These are phyloP conservation scores for Intellagama lesueurii DNA, from an alignment of 2,797 vertebrate species.

Conservation along the genomic window DNA sequence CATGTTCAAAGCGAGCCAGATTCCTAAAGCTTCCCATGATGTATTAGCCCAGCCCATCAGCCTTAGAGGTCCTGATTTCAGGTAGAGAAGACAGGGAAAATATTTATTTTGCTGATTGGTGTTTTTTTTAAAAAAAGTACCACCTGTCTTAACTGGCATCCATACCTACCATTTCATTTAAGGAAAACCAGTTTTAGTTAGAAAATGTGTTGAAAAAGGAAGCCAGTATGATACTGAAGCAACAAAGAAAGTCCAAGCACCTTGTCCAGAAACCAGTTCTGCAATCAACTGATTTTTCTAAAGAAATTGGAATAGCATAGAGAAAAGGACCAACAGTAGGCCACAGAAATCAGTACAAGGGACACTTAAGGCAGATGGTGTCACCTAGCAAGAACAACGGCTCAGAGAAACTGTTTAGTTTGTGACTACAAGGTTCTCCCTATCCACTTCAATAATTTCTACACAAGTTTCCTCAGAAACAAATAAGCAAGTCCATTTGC, in stretches of 20 bases:
- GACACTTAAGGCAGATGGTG: constrained; percentile 61
- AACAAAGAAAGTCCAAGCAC: constrained; percentile 65
- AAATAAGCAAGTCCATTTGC: constrained; percentile 35
- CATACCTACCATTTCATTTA: constrained; percentile 14
- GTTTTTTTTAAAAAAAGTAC: neutral
- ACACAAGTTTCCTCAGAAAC: constrained; percentile 44
- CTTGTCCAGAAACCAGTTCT: constrained; percentile 72
- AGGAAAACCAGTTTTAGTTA: constrained; percentile 6
- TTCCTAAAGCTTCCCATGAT: neutral
- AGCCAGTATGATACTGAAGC: neutral
- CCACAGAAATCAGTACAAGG: constrained; percentile 63
- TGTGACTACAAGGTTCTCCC: constrained; percentile 48
- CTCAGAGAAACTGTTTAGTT: constrained; percentile 72
- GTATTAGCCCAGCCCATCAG: constrained; percentile 32
- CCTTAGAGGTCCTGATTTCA: constrained; percentile 46
- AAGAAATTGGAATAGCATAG: constrained; percentile 69
- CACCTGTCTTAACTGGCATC: constrained; percentile 6
- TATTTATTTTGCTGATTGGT: constrained; percentile 6
- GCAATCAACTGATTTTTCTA: constrained; percentile 53
- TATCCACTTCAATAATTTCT: constrained; percentile 31
- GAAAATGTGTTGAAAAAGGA: constrained; percentile 26
- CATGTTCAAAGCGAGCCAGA: neutral
- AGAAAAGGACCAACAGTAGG: constrained; percentile 73
- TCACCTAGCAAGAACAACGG: constrained; percentile 66
- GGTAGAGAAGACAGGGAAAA: constrained; percentile 32